Percentiles rank a stretch among this genome's conserved stretches.
Conservation (phyloP, 64 coral and sea anemone genomes). For the Actinia equina region DNA sequence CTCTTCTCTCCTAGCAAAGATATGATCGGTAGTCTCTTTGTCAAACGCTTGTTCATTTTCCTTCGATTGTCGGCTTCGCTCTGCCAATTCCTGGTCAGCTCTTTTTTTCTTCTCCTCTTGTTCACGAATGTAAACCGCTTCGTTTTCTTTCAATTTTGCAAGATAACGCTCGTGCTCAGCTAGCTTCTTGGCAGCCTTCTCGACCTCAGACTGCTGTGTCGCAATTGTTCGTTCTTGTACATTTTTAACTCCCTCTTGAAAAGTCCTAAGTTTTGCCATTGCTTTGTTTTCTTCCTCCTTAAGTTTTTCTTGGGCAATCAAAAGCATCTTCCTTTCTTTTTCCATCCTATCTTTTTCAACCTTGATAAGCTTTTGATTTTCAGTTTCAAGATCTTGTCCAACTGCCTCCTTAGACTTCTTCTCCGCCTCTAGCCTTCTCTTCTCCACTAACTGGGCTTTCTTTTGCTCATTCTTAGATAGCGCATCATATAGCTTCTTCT, state of each 20-base stretch:
- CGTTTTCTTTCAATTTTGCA: constrained; percentile 14
- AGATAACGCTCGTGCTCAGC: not conserved
- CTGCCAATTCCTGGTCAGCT: not conserved
- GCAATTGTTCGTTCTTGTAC: not conserved
- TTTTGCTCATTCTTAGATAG: not conserved
- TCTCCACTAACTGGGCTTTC: not conserved
- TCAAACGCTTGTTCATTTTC: not conserved
- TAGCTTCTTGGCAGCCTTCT: constrained; percentile 9
- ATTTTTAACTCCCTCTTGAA: not conserved
- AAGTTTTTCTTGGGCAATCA: not conserved
- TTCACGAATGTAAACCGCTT: constrained; percentile 4
- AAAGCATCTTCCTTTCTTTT: constrained; percentile 10
- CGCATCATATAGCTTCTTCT: not conserved
- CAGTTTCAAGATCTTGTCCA: not conserved
- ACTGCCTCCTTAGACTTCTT: not conserved
- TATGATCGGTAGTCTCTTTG: not conserved
- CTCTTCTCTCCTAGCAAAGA: not conserved
- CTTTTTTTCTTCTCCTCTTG: not conserved
- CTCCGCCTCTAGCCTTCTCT: not conserved
- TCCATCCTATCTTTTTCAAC: constrained; percentile 10
- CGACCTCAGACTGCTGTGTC: not conserved
- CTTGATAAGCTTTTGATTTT: not conserved
- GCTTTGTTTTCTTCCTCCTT: constrained; percentile 14
- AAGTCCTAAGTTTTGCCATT: not conserved
- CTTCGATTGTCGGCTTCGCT: not conserved